Base-by-base conservation (phyloP, 2,888 invertebrate genomes). In the Scotopteryx bipunctaria region DNA sequence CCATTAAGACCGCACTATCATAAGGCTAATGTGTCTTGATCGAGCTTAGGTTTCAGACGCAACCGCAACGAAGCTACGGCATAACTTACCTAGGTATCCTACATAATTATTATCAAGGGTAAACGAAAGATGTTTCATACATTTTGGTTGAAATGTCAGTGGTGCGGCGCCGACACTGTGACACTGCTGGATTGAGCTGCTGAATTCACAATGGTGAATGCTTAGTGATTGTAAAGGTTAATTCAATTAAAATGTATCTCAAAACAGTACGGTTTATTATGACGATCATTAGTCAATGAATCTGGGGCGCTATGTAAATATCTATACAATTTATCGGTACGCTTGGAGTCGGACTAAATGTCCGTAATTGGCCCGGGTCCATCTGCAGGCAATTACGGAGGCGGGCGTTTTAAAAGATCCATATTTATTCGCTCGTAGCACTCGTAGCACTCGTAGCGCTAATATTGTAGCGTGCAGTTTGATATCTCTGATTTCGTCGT, bases 341-440 rank as follows among this genome's bases (percentile, higher is more conserved):
- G 72, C 76, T 75, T 63, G 64, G 67, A 76, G 65, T 66, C 48
- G 59, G 73, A 74, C 76, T 81, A 78, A 85, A 84, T 83, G 79
- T 78, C 66, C 61, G 79, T 84, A 88, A 88, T 86, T 88, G 89
- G 87, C 89, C 66, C 76, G 66, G 76, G 78, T 87, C 89, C 89
- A 88, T 89, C 86, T 87, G 71, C 79, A 77, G 74, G 88, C 86
- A 87, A 89, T 89, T 88, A 89, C 14, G 84, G 82, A 76, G 77
- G 67, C 78, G 74, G 46, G 69, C 69, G 82, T 78, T 81, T 86
- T 83, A 81, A 86, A 83, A 84, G 84, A 86, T 87, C 81, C 83
- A 86, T 86, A 86, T 86, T 88, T 86, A 82, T 78, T 78, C 73
- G 67, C 55, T 54, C 64, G 68, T 64, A n/a, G n/a, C n/a, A n/a